Evolutionary conservation across 2,888 invertebrate genomes (phyloP).

Genomic region (Scrobipalpa costella): DNA sequence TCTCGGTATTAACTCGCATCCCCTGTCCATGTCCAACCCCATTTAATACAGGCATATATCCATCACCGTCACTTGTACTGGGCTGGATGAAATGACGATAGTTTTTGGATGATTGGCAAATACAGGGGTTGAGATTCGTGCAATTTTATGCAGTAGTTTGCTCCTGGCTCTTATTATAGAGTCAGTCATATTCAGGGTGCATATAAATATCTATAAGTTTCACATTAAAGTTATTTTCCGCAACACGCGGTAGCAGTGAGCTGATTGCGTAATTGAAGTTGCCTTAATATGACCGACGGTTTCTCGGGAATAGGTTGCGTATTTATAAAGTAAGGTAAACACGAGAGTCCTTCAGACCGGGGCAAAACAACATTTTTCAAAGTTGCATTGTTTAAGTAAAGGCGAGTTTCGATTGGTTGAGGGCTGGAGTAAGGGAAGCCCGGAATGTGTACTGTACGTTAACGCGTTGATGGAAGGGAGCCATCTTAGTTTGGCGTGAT

Average conservation of each 20-base stretch:
- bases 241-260: background rate
- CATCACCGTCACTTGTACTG: slow-evolving; percentile 10
- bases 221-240: background rate
- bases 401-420: background rate
- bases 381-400: background rate
- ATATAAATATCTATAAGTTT: background rate
- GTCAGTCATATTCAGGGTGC: background rate
- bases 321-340: slow-evolving; percentile 12
- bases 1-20: slow-evolving; percentile 11
- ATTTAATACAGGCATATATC: background rate
- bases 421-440: background rate
- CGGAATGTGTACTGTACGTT: background rate
- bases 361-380: background rate
- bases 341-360: background rate
- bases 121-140: background rate
- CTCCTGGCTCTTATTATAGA: background rate
- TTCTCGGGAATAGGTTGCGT: no score
- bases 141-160: slow-evolving; percentile 4
- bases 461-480: slow-evolving; percentile 8
- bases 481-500: slow-evolving; percentile 7
- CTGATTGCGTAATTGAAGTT: slow-evolving; percentile 4
- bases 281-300: background rate
- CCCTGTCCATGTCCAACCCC: slow-evolving; percentile 16
- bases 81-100: slow-evolving; percentile 8
- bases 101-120: background rate